Evolutionary conservation across 2,888 invertebrate species (phyloP), one percentile per base, ranked within the genome.

Genomic region (Calameuta idolon): DNA sequence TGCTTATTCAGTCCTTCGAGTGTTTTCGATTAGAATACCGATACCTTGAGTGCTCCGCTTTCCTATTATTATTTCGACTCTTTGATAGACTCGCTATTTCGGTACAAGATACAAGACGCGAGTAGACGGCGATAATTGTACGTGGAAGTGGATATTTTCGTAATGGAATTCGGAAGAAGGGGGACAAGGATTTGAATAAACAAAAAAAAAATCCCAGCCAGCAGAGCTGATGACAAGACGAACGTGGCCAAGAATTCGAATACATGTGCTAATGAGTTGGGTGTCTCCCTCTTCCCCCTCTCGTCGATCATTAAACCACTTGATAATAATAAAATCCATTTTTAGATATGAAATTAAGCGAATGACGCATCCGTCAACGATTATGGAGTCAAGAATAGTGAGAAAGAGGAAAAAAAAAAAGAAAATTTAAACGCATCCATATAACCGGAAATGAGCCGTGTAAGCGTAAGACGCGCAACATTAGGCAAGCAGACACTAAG

Each of bases 191-290:
- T 55, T 55, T 5, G 55, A 55, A 55, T 55, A 9, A 5, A 55
- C 23, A 55, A 55, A 55, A 55, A 40, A 15, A 15, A 12, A 12
- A 15, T 2, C 2, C 31, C 40, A n/a, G 74, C 0, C 82, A n/a
- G 69, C 69, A 40, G 81, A 75, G 76, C 79, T 79, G 84, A 77
- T 77, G 84, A 84, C 84, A 83, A 81, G 83, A 80, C 74, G 81
- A 78, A 76, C 55, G 80, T 77, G 77, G 82, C 77, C 82, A 80
- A 83, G 84, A 84, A 84, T 83, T 81, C 80, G 79, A 80, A 80
- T 79, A 80, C 82, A 79, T 80, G 78, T 77, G 80, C 81, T 83
- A 84, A 84, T 83, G 84, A 84, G 82, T 80, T 79, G 76, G 78
- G 23, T 55, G 9, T 55, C 55, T 55, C 23, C 15, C 23, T 55